These are phyloP conservation scores for Ectropis grisescens DNA, from an alignment of 1,140 invertebrate species.

Conservation along the genomic window DNA sequence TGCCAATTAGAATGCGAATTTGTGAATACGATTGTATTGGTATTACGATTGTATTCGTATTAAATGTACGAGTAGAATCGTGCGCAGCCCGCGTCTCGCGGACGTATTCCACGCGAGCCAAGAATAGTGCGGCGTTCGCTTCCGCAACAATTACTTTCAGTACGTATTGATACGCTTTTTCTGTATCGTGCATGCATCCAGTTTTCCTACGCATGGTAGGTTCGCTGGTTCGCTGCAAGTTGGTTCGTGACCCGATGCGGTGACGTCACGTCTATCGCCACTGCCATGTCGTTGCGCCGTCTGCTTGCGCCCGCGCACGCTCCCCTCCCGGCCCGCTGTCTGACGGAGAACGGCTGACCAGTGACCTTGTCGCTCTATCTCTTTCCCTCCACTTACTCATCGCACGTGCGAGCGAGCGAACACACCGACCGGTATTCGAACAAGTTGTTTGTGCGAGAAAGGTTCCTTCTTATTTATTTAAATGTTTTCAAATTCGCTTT, in stretches of 20 bases:
- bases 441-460: slow-evolving; percentile 56
- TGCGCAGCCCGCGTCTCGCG: too few relatives aligned
- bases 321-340: slow-evolving; percentile 43
- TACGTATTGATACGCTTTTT: slow-evolving; percentile 25
- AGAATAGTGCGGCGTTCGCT: too few relatives aligned
- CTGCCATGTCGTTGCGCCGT: slow-evolving; percentile 44
- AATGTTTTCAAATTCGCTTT: slow-evolving; percentile 54
- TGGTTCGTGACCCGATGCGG: slow-evolving; percentile 21
- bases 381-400: slow-evolving; percentile 18
- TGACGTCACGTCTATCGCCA: slow-evolving; percentile 49
- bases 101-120: too few relatives aligned
- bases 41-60: too few relatives aligned
- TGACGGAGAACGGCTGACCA: slow-evolving; percentile 58
- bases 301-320: slow-evolving; percentile 45
- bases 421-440: slow-evolving; percentile 37
- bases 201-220: slow-evolving; percentile 49
- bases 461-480: slow-evolving; percentile 53
- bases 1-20: too few relatives aligned
- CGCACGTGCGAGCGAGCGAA: slow-evolving; percentile 17
- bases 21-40: too few relatives aligned
- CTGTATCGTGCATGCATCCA: slow-evolving; percentile 30
- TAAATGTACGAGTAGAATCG: too few relatives aligned
- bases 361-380: slow-evolving; percentile 57
- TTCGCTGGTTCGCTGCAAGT: slow-evolving; percentile 31
- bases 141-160: slow-evolving; percentile 14